Conservation (phyloP, 1,140 invertebrate species). For the Delia radicum region DNA sequence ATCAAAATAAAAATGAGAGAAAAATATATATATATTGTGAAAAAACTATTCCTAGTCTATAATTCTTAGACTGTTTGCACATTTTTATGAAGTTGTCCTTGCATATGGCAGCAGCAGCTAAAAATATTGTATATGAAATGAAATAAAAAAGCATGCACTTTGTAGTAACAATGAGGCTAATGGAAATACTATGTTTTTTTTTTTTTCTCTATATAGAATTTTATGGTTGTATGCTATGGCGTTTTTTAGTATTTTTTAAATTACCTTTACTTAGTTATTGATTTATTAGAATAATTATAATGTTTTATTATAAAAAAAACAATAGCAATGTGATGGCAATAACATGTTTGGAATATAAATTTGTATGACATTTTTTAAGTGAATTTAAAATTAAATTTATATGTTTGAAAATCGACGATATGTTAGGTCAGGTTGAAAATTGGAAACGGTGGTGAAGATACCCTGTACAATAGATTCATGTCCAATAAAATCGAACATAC, state of each 20-base stretch:
- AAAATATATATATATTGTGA: not conserved
- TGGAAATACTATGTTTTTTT: conserved; percentile 21
- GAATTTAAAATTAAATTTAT: too few species aligned
- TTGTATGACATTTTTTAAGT: too few species aligned
- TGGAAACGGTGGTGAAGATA: too few species aligned
- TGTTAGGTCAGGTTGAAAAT: too few species aligned
- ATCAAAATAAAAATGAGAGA: not conserved
- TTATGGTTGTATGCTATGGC: not conserved
- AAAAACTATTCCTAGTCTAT: not conserved
- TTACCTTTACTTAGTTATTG: not conserved
- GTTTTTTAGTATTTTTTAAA: not conserved
- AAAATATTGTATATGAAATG: not conserved
- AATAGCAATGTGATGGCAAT: too few species aligned
- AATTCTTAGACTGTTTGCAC: not conserved
- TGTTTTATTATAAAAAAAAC: not conserved
- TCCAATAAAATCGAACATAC: too few species aligned
- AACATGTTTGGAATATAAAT: too few species aligned
- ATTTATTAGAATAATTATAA: not conserved
- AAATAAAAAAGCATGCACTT: not conserved
- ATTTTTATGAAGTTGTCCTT: not conserved
- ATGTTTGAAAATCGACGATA: too few species aligned
- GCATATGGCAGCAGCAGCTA: not conserved
- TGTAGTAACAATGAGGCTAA: not conserved
- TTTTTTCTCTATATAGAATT: conserved; percentile 19
- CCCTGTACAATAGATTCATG: too few species aligned